Evolutionary conservation across 1,140 invertebrate species (phyloP).

Genomic region (Eupeodes corollae): DNA sequence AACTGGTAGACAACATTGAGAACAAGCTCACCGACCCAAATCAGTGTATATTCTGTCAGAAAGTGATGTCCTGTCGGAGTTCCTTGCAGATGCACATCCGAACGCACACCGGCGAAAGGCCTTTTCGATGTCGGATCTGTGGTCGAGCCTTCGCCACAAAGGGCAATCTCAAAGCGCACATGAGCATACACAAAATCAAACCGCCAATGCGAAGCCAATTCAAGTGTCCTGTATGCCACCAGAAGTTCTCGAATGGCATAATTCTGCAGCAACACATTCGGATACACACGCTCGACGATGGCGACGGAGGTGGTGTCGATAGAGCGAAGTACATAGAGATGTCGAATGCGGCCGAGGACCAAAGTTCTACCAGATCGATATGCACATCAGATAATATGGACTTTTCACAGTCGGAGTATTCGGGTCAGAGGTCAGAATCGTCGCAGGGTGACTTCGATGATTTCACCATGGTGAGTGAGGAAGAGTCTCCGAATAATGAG

Average conservation of each 20-base stretch:
- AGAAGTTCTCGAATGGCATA: constrained; percentile 91
- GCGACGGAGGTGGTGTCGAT: constrained; percentile 45
- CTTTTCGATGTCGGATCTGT: constrained; percentile 94
- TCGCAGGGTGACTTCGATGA: constrained; percentile 34
- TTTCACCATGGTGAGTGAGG: constrained; percentile 34
- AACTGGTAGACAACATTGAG: constrained; percentile 91
- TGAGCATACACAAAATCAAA: constrained; percentile 93
- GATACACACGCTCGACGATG: constrained; percentile 72
- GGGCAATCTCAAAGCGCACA: constrained; percentile 97
- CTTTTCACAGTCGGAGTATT: constrained; percentile 32
- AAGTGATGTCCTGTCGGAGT: constrained; percentile 94
- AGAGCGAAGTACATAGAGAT: constrained; percentile 4
- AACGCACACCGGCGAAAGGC: constrained; percentile 74
- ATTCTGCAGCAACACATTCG: constrained; percentile 92
- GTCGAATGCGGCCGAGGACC: constrained; percentile 15
- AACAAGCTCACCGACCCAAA: constrained; percentile 93
- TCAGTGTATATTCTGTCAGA: constrained; percentile 94
- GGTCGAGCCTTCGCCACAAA: constrained; percentile 93
- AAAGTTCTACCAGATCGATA: constrained; percentile 31
- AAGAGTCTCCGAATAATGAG: constrained; percentile 17
- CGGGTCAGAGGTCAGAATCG: constrained; percentile 29
- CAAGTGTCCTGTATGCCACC: constrained; percentile 96
- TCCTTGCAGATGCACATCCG: constrained; percentile 98
- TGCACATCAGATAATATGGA: constrained; percentile 31
- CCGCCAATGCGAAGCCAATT: constrained; percentile 84